Evolutionary conservation across 1,140 invertebrate species (phyloP).

Genomic region (Bactericera cockerelli): DNA sequence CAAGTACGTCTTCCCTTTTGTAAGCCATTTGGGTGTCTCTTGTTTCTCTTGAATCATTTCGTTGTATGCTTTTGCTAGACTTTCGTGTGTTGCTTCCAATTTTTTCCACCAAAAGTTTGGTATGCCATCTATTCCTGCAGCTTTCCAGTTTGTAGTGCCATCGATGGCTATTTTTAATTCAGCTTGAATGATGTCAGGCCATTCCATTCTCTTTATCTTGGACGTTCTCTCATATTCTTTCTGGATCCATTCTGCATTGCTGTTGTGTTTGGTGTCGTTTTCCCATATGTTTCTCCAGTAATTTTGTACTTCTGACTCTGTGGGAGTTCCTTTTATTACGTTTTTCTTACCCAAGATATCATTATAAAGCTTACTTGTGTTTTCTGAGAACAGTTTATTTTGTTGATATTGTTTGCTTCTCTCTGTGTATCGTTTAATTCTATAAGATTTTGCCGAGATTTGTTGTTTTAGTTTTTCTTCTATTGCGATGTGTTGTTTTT

Average conservation of each 20-base stretch:
- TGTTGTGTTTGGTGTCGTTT: background rate
- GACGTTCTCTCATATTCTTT: background rate
- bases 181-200: background rate
- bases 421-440: background rate
- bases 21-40: background rate
- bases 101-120: slow-evolving; percentile 1
- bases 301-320: background rate
- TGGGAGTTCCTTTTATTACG: background rate
- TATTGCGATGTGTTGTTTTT: background rate
- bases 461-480: background rate
- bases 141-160: background rate
- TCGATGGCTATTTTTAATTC: background rate
- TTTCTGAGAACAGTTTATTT: background rate
- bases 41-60: background rate
- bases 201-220: background rate
- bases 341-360: background rate
- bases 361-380: background rate
- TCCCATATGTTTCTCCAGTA: slow-evolving; percentile 2
- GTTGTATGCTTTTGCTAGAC: background rate
- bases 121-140: background rate
- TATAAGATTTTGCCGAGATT: background rate
- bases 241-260: background rate
- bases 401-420: background rate
- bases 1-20: background rate
- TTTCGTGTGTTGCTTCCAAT: background rate